Evolutionary conservation across 2,797 vertebrate species (phyloP), one percentile per base, ranked within the genome.

Genomic region (Passerculus sandwichensis): DNA sequence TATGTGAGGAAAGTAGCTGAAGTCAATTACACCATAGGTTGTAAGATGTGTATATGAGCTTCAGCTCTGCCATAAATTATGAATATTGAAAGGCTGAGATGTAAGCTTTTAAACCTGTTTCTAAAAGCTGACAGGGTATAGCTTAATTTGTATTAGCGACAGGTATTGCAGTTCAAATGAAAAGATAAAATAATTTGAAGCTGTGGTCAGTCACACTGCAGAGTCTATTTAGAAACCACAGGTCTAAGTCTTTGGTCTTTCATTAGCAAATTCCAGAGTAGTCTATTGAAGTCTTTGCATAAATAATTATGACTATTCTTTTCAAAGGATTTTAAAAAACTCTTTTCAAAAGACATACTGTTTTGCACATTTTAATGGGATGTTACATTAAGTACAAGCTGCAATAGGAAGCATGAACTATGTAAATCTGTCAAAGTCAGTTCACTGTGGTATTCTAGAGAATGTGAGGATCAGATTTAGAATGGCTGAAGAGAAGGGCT

Each of bases 11-110:
- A 94, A 93, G 61, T 30, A 48, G 47, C 32, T 81, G 85, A 92
- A 97, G 76, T 92, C 79, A 95, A 61, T 97, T 96, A 80, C 27
- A 77, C 78, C 45, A 15, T 57, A 86, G 64, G 74, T 84, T 93
- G 13, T 93, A 47, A 94, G 81, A 94, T 73, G 40, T 67, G 29
- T 71, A 34, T 57, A 64, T 87, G 77, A 53, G 85, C 50, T 96
- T 96, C 42, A 64, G 45, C 9, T 75, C 57, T 91, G 67, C 61
- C 87, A 69, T 84, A 91, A 78, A 90, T 94, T 88, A 85, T 75
- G 18, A 38, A 42, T 67, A 48, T 67, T 62, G 54, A 51, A 93
- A 85, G 32, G 23, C 47, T 79, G 79, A 78, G 50, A 89, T 92
- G 93, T 92, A 85, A 91, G 44, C 19, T 80, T 66, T 76, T 83